phyloP scores from a whole-genome alignment of 2,888 invertebrate species.

The Lumbricus terrestris region DNA sequence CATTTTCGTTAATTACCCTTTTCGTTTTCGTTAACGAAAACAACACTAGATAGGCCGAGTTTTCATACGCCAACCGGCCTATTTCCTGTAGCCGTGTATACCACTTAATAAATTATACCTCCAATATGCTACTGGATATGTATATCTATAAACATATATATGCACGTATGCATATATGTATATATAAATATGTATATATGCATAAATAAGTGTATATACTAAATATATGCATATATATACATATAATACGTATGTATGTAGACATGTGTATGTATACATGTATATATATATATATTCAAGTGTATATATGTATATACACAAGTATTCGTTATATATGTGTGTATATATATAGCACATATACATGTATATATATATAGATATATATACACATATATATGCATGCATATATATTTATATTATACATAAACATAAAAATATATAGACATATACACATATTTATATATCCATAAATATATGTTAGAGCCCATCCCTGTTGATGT shows the following conservation, averaged over 20 bases:
- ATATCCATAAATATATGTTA: slow-evolving; percentile 19
- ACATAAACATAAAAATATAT: slow-evolving; percentile 12
- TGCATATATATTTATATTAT: too few relatives aligned
- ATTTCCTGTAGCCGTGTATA: too few relatives aligned
- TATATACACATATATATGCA: neutral
- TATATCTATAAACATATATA: too few relatives aligned
- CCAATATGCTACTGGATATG: too few relatives aligned
- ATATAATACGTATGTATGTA: neutral
- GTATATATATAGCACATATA: neutral
- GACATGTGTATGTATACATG: neutral
- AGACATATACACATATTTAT: slow-evolving; percentile 22
- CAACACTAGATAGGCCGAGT: too few relatives aligned
- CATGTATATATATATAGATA: neutral
- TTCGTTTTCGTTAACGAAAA: too few relatives aligned
- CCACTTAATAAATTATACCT: too few relatives aligned
- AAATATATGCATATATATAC: neutral
- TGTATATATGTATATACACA: neutral
- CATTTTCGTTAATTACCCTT: too few relatives aligned
- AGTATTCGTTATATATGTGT: neutral
- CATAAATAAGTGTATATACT: neutral
- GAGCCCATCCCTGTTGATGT: too few relatives aligned
- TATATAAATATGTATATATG: neutral
- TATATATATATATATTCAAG: neutral
- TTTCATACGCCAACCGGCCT: too few relatives aligned
- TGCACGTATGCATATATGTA: neutral